Evolutionary conservation across 2,888 invertebrate species (phyloP).

Genomic region (Cactoblastis cactorum): DNA sequence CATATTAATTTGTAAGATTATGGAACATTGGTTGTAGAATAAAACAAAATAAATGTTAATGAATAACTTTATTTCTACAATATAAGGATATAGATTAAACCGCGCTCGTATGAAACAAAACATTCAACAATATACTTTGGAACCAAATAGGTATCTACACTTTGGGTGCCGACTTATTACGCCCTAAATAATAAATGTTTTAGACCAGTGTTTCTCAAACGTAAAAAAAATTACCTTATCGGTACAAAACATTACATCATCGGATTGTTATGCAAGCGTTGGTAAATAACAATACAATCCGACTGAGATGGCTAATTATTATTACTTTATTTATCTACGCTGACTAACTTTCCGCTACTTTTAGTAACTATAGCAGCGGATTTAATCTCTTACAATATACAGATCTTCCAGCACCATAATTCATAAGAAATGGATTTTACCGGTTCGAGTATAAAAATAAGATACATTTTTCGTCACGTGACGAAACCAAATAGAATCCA

Average conservation of each 20-base stretch:
- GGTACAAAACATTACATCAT: constrained; percentile 29
- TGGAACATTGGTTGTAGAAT: constrained; percentile 9
- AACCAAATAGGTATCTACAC: constrained; percentile 64
- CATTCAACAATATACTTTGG: constrained; percentile 77
- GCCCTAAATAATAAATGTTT: constrained; percentile 54
- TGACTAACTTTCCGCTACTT: constrained; percentile 44
- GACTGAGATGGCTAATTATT: constrained; percentile 42
- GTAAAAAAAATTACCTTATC: constrained; percentile 23
- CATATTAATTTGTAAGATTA: too few species aligned
- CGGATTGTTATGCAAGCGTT: constrained; percentile 31
- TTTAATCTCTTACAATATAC: constrained; percentile 47
- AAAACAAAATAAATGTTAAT: constrained; percentile 50
- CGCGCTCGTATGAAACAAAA: constrained; percentile 67
- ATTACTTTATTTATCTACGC: constrained; percentile 42
- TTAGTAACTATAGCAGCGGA: constrained; percentile 34
- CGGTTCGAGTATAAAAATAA: constrained; percentile 28
- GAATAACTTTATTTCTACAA: constrained; percentile 78
- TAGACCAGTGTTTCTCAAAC: constrained; percentile 78
- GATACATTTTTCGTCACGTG: constrained; percentile 16
- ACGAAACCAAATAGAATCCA: constrained; percentile 24
- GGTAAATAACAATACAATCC: constrained; percentile 34
- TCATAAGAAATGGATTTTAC: constrained; percentile 42
- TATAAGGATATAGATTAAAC: constrained; percentile 72
- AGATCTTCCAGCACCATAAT: constrained; percentile 75
- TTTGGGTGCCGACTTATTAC: constrained; percentile 73